phyloP scores from a whole-genome alignment of 2,797 vertebrate genomes.

The Sebastes minor region DNA sequence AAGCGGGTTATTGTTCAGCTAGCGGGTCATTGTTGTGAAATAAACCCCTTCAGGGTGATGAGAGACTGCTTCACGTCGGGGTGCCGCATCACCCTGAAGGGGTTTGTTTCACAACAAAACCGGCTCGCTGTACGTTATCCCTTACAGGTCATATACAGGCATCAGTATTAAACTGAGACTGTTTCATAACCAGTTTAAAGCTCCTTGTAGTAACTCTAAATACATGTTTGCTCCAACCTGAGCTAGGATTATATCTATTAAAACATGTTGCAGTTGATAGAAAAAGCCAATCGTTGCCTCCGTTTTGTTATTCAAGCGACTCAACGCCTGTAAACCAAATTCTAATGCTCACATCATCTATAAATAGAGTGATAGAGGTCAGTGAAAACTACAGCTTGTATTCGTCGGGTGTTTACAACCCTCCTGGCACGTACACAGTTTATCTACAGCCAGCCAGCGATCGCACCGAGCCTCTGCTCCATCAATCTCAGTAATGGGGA shows the following conservation, averaged over 20 bases:
- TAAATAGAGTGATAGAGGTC: slow-evolving; percentile 21
- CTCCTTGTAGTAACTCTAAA: not conserved
- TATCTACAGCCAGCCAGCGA: slow-evolving; percentile 31
- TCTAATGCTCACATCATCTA: not conserved
- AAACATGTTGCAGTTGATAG: not conserved
- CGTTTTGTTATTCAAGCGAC: not conserved
- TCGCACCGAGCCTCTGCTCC: slow-evolving; percentile 6
- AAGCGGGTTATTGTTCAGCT: no score
- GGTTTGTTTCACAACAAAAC: no score
- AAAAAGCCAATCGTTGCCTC: not conserved
- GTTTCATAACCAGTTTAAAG: no score
- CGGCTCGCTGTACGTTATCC: no score
- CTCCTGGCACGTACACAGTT: not conserved
- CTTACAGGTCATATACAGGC: no score
- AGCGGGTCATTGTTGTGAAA: no score
- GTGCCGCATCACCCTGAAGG: no score
- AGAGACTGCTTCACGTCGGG: no score
- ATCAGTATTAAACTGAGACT: no score
- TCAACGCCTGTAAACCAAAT: not conserved
- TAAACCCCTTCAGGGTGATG: no score
- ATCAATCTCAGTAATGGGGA: slow-evolving; percentile 70
- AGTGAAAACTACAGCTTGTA: slow-evolving; percentile 16
- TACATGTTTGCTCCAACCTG: not conserved
- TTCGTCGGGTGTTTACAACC: slow-evolving; percentile 16
- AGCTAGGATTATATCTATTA: not conserved